A percentile compares a stretch with the other conserved stretches of the same genome.
These are phyloP conservation scores for Onthophagus taurus DNA, from an alignment of 1,140 invertebrate species.

Conservation along the genomic window DNA sequence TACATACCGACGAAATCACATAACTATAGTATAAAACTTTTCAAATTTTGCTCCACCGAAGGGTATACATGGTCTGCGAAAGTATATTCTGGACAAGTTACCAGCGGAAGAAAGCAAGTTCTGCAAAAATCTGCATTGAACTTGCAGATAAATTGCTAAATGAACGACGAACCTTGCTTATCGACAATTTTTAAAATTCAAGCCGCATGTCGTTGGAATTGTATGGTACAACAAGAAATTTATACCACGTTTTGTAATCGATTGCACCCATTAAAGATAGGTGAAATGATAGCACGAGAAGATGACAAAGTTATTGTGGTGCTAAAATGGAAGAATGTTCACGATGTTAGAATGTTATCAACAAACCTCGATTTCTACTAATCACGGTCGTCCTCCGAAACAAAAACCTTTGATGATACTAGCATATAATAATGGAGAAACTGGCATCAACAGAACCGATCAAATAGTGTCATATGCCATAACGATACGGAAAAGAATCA, in stretches of 20 bases:
- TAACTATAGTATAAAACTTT: conserved; percentile 23
- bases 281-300: conserved; percentile 21
- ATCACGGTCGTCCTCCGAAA: background rate
- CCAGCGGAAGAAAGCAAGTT: conserved; percentile 26
- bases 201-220: conserved; percentile 24
- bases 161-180: conserved; percentile 18
- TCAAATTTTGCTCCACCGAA: conserved; percentile 6
- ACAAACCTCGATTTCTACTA: conserved; percentile 19
- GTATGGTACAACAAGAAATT: conserved; percentile 18
- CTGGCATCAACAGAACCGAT: background rate
- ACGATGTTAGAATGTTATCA: conserved; percentile 26
- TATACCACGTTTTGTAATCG: conserved; percentile 17
- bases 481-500: too few relatives aligned
- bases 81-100: conserved; percentile 27
- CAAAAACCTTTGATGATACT: conserved; percentile 4
- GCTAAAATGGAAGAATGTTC: conserved; percentile 27
- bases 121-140: conserved; percentile 17
- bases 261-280: conserved; percentile 17
- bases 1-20: conserved; percentile 28
- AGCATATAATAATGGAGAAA: conserved; percentile 2
- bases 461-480: too few relatives aligned
- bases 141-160: conserved; percentile 18
- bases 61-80: conserved; percentile 27
- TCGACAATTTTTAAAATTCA: conserved; percentile 22
- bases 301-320: conserved; percentile 23